A percentile compares a stretch with the other conserved stretches of the same genome.
These are phyloP conservation scores for Diadumene lineata DNA, from an alignment of 92 coral and sea anemone species.

Conservation along the genomic window DNA sequence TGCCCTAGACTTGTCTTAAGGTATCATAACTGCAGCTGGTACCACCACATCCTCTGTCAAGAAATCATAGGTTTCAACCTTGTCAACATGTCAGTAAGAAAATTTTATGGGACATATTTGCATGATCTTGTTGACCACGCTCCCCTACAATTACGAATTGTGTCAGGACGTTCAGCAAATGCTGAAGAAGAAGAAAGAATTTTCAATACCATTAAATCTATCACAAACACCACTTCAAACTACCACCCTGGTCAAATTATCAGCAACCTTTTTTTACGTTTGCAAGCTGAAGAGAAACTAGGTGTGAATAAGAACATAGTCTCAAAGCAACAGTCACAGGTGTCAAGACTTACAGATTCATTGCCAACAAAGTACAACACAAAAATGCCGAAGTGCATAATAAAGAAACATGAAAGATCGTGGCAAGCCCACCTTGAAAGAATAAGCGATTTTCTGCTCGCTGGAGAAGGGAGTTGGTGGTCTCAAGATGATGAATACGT, in stretches of 20 bases:
- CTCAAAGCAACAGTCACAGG: not conserved
- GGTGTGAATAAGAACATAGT: no score
- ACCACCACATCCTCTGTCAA: no score
- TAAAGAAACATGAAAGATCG: not conserved
- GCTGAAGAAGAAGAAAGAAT: constrained; percentile 37
- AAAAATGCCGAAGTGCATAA: constrained; percentile 16
- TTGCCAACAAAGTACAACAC: not conserved
- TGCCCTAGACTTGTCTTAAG: no score
- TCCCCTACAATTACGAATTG: constrained; percentile 25
- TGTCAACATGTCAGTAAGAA: constrained; percentile 6
- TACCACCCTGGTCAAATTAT: constrained; percentile 33
- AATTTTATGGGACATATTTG: constrained; percentile 34
- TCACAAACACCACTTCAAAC: constrained; percentile 26
- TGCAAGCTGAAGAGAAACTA: constrained; percentile 21
- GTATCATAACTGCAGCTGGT: no score
- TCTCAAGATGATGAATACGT: not conserved
- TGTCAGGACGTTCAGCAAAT: constrained; percentile 29
- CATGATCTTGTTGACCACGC: constrained; percentile 33
- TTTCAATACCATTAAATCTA: constrained; percentile 25
- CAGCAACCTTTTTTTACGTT: constrained; percentile 13
- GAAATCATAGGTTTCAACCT: no score
- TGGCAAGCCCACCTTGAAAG: constrained; percentile 47
- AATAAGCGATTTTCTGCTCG: constrained; percentile 38
- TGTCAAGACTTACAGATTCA: constrained; percentile 13
- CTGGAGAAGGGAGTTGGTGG: constrained; percentile 55